Evolutionary conservation across 2,797 vertebrate species (phyloP).

Genomic region (Crax fasciolata): DNA sequence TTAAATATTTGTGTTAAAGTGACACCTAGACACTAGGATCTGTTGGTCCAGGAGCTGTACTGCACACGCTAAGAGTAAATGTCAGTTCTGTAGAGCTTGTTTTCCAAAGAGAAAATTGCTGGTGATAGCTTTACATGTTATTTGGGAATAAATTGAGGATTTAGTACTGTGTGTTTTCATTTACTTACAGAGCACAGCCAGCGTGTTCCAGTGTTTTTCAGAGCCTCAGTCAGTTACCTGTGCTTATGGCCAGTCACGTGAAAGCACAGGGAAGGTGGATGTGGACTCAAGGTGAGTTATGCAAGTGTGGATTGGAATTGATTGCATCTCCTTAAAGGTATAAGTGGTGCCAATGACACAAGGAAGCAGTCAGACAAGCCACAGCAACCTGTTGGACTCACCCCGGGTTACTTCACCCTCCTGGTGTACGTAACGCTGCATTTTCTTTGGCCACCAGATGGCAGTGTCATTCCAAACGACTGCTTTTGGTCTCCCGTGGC

Average conservation of each 20-base stretch:
- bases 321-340: not conserved
- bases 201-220: not conserved
- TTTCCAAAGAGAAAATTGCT: not conserved
- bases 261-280: not conserved
- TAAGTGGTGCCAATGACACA: not conserved
- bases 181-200: not conserved
- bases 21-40: not conserved
- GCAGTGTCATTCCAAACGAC: constrained; percentile 21
- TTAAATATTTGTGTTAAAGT: not conserved
- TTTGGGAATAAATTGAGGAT: not conserved
- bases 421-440: fast-evolving
- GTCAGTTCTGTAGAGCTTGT: not conserved
- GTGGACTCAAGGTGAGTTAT: not conserved
- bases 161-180: not conserved
- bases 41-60: not conserved
- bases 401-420: not conserved
- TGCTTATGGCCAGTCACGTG: fast-evolving
- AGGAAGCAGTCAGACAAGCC: not conserved
- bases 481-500: not conserved
- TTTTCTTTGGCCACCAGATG: constrained; percentile 52
- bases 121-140: not conserved
- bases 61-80: not conserved
- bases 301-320: not conserved
- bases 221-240: not conserved
- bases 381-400: fast-evolving